Evolutionary conservation across 2,888 invertebrate species (phyloP), one percentile per base, ranked within the genome.

Genomic region (Drosophila recens): DNA sequence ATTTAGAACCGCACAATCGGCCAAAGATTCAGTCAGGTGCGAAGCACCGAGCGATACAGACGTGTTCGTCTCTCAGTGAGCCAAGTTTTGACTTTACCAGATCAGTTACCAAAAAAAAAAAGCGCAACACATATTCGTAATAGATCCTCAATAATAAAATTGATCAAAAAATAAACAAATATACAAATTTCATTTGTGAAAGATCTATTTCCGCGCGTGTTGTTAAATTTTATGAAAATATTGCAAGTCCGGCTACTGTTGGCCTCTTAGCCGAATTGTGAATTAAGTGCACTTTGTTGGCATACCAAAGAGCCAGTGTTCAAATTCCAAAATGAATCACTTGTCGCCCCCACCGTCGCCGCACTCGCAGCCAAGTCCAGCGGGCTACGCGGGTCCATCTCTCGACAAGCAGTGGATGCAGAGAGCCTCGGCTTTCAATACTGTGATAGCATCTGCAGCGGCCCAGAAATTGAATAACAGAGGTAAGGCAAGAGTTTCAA

Each of bases 1-100:
- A 83, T 91, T 90, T 89, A 91, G 91, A 90, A 91, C 82, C 76
- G 82, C 82, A 84, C 83, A 82, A 91, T 83, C 86, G 83, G 82
- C 80, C 74, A 90, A 89, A 91, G 90, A 91, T 91, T 93, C 92
- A 93, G 92, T 93, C 92, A 92, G 92, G 91, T 93, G 92, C 92
- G 90, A 91, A 91, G 92, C 93, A 92, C 92, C 93, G 90, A 90
- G 89, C 90, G 89, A 90, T 89, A 90, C 92, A 92, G 93, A 92
- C 91, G 92, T 91, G 87, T 89, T 72, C 79, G 89, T 89, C 89
- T 89, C 73, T 15, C 71, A 72, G 65, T 65, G 75, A 89, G 87
- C 76, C 75, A 66, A 69, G 59, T 80, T 69, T 49, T 40, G 54
- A 46, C 36, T 64, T 58, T 40, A 61, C 27, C 49, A 70, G 72